Percentiles rank a stretch among this genome's conserved stretches.
Evolutionary conservation across 2,888 invertebrate species (phyloP).

Genomic region (Liopterus haemorrhoidalis): DNA sequence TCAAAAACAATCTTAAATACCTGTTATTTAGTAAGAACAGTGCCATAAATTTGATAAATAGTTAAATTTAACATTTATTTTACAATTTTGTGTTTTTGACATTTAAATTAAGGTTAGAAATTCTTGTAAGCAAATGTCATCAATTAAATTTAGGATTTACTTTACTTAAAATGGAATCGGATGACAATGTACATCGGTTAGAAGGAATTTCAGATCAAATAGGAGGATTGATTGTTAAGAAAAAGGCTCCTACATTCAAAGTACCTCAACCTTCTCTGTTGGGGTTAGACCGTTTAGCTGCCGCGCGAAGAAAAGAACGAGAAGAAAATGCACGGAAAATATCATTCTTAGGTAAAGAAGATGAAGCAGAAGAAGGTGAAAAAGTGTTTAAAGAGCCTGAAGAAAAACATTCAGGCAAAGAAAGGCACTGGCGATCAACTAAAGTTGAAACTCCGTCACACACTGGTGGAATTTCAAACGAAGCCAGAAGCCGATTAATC

Average conservation of each 20-base stretch:
- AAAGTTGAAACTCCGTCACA: conserved; percentile 90
- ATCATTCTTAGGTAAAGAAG: conserved; percentile 56
- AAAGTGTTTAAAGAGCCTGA: conserved; percentile 38
- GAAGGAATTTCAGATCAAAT: conserved; percentile 59
- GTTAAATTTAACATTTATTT: no score
- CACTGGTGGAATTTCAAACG: conserved; percentile 83
- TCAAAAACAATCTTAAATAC: no score
- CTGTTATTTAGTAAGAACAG: no score
- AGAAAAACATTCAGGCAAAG: conserved; percentile 37
- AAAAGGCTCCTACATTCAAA: conserved; percentile 66
- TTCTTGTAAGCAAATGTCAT: no score
- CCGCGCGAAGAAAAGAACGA: conserved; percentile 58
- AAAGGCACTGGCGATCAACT: conserved; percentile 68
- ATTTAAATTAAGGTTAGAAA: no score
- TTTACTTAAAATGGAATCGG: conserved; percentile 42
- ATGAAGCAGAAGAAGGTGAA: conserved; percentile 43
- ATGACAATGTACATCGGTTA: conserved; percentile 62
- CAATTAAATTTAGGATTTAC: no score
- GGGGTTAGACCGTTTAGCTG: conserved; percentile 81
- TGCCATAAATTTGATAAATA: no score
- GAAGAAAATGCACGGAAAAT: conserved; percentile 59
- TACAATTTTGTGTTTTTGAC: no score
- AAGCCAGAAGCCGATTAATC: conserved; percentile 66
- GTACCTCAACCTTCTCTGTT: conserved; percentile 70
- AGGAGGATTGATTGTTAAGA: conserved; percentile 68